These are phyloP conservation scores for Pimephales promelas DNA, from an alignment of 2,113 vertebrate genomes.

Conservation along the genomic window DNA sequence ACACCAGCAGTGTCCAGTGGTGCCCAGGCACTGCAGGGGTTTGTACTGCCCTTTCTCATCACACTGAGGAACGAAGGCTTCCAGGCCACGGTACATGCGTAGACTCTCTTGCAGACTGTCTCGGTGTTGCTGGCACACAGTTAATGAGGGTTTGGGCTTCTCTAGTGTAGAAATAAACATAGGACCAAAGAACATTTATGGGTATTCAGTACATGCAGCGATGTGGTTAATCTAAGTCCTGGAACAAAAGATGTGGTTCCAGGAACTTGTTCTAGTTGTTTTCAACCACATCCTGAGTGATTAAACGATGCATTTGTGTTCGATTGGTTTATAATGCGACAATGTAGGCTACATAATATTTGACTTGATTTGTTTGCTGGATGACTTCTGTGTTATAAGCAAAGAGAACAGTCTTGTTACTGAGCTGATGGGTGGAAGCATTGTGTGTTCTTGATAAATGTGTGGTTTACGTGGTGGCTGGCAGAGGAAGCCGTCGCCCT, in stretches of 20 bases:
- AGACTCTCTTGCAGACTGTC: conserved; percentile 42
- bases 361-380: neutral
- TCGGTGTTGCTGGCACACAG: conserved; percentile 69
- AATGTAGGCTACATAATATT: neutral
- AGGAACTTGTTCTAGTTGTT: neutral
- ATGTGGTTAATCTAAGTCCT: neutral
- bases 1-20: conserved; percentile 78
- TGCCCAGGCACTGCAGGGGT: conserved; percentile 77
- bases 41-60: conserved; percentile 73
- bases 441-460: conserved; percentile 15
- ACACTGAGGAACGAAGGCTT: conserved; percentile 75
- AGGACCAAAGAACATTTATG: neutral
- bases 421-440: neutral
- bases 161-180: conserved; percentile 56
- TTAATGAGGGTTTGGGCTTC: conserved; percentile 60
- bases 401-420: neutral
- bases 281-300: neutral
- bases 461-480: conserved; percentile 69
- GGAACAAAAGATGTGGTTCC: neutral
- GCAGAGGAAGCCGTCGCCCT: conserved; percentile 85
- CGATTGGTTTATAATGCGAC: neutral
- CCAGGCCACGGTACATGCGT: conserved; percentile 11
- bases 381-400: neutral
- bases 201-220: neutral
- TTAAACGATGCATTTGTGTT: neutral